Base-by-base conservation (phyloP, 1,140 invertebrate species). In the Bombus affinis region DNA sequence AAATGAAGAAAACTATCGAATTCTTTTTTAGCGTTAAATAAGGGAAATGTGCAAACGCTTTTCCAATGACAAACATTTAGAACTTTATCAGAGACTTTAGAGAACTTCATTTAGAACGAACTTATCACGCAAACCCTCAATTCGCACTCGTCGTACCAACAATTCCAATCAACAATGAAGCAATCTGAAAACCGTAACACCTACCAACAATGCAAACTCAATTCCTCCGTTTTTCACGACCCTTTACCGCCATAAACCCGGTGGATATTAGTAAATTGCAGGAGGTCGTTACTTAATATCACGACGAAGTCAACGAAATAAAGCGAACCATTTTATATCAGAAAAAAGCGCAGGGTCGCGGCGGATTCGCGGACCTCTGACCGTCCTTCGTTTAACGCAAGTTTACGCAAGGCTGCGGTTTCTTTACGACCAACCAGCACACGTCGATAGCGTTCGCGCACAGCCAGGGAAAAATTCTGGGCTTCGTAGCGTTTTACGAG, bases 371-470 rank as follows among this genome's bases (percentile, higher is more conserved):
- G 87, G 66, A 28, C 25, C 10, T 59, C 15, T 15, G n/a, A 15
- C 35, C 1, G 18, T 92, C 89, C 85, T 87, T 66, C 92, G 92
- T 93, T 83, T 93, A 92, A 93, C 91, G 92, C 91, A 91, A 85
- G 75, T 89, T 87, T 87, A 94, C 93, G 92, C 91, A 92, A 92
- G 92, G 42, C 91, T 88, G 90, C 92, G 90, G 88, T 90, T 93
- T 91, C 90, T 93, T 94, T 93, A 93, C 92, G 93, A 93, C 80
- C 92, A 77, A 35, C 35, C 80, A 88, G 88, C 83, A 83, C 80
- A 85, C 86, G 77, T 89, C 88, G 89, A 90, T 90, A 87, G 85
- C 59, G 68, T 32, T 72, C 77, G 75, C 72, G 57, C 66, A 71
- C 74, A 77, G n/a, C 57, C 57, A 65, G n/a, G 71, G 66, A 89